Conservation (phyloP, 2,888 invertebrate species). For the Auanema freiburgensis region DNA sequence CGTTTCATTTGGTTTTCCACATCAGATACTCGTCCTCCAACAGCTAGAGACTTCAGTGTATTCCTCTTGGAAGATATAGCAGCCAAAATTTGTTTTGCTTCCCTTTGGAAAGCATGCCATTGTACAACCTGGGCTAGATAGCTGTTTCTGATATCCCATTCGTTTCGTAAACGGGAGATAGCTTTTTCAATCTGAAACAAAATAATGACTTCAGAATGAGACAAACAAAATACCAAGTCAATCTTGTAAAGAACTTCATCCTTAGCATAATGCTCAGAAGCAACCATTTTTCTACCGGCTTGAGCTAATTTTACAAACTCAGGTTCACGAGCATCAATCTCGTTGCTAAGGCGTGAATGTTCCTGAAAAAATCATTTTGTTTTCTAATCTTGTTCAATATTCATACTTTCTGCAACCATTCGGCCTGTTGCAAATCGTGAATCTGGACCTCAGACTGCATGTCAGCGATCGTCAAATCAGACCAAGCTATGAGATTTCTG, state of each 20-base stretch:
- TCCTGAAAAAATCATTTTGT: conserved; percentile 10
- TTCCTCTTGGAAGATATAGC: conserved; percentile 83
- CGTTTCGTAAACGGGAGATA: conserved; percentile 77
- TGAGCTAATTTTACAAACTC: conserved; percentile 78
- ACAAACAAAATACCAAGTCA: conserved; percentile 10
- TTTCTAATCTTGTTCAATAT: too few relatives aligned
- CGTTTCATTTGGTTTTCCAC: conserved; percentile 86
- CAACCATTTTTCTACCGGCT: conserved; percentile 81
- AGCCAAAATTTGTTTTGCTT: conserved; percentile 88
- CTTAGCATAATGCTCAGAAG: conserved; percentile 80
- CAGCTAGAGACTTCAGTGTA: conserved; percentile 43
- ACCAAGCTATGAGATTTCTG: conserved; percentile 87
- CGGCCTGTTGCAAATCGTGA: conserved; percentile 70
- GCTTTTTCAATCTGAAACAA: conserved; percentile 76
- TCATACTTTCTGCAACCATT: conserved; percentile 74
- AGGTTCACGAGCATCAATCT: conserved; percentile 85
- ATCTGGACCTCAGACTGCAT: conserved; percentile 79
- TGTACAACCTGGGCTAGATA: conserved; percentile 80
- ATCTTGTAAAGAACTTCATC: conserved; percentile 64
- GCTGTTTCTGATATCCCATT: conserved; percentile 86
- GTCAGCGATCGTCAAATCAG: conserved; percentile 77
- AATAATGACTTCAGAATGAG: neutral
- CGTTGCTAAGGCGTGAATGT: conserved; percentile 62
- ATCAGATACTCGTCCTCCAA: conserved; percentile 51
- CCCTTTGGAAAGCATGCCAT: conserved; percentile 88